A percentile compares a stretch with the other conserved stretches of the same genome.
These are phyloP conservation scores for Bibio marci DNA, from an alignment of 2,888 invertebrate genomes.

Conservation along the genomic window DNA sequence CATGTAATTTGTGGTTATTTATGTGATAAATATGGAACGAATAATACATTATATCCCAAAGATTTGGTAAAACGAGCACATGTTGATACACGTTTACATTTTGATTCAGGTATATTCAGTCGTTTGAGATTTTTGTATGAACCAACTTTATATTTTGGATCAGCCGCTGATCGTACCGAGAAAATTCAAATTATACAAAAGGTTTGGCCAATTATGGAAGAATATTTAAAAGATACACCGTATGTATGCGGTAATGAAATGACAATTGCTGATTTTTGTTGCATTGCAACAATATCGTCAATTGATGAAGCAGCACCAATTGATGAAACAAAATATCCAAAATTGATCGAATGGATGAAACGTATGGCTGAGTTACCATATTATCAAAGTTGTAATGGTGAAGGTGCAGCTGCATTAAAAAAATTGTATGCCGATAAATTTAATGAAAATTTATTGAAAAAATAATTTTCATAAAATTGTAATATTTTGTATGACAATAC, in stretches of 20 bases:
- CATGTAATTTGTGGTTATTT: slow-evolving; percentile 47
- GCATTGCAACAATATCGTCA: slow-evolving; percentile 31
- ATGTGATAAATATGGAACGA: slow-evolving; percentile 36
- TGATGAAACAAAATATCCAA: slow-evolving; percentile 31
- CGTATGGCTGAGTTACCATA: slow-evolving; percentile 28
- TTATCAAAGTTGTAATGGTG: slow-evolving; percentile 20
- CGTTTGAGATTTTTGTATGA: slow-evolving; percentile 25
- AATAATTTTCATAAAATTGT: no score
- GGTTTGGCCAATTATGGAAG: slow-evolving; percentile 30
- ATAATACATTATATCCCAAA: slow-evolving; percentile 32
- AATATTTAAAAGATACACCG: slow-evolving; percentile 25
- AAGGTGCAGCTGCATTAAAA: no score
- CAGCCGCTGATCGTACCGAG: slow-evolving; percentile 31
- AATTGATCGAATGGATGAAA: slow-evolving; percentile 29
- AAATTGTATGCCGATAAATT: no score
- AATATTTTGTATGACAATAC: no score
- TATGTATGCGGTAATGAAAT: slow-evolving; percentile 29
- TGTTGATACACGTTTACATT: slow-evolving; percentile 24
- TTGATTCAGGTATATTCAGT: slow-evolving; percentile 26
- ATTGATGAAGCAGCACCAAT: slow-evolving; percentile 29
- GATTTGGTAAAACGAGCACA: slow-evolving; percentile 22
- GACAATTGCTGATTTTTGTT: slow-evolving; percentile 33
- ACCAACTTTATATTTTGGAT: slow-evolving; percentile 26
- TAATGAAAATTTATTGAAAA: no score
- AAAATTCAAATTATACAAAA: slow-evolving; percentile 32